Evolutionary conservation across 2,888 invertebrate species (phyloP).

Genomic region (Xylota segnis): DNA sequence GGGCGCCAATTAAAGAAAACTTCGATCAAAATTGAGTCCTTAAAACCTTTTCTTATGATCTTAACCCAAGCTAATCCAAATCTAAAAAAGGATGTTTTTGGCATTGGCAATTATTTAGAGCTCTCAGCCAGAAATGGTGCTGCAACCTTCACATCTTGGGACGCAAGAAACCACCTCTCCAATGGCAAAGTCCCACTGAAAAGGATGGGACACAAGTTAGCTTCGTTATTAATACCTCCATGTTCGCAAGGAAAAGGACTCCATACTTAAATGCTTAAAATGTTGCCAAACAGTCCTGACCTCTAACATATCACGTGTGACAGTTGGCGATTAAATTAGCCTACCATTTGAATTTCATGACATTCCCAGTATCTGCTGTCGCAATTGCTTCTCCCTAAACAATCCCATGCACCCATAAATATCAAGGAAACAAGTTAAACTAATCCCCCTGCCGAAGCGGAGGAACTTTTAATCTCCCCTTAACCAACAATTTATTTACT

Average conservation of each 20-base stretch:
- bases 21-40: no score
- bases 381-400: neutral
- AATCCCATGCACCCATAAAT: neutral
- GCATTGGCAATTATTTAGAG: no score
- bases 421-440: conserved; percentile 4
- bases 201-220: no score
- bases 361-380: neutral
- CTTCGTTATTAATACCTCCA: no score
- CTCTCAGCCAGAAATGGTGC: no score
- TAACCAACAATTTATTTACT: conserved; percentile 44
- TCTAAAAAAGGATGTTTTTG: no score
- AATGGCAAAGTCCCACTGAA: no score
- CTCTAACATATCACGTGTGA: neutral
- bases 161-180: no score
- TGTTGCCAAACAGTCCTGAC: neutral
- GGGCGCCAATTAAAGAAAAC: no score
- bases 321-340: neutral
- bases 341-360: neutral
- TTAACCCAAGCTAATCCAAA: no score
- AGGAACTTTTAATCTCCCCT: conserved; percentile 13
- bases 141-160: no score
- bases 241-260: neutral
- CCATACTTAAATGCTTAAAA: neutral
- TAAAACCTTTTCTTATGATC: no score
- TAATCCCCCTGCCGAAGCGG: neutral